Conservation (phyloP, 2,797 vertebrate species). For the Pseudochirops cupreus region DNA sequence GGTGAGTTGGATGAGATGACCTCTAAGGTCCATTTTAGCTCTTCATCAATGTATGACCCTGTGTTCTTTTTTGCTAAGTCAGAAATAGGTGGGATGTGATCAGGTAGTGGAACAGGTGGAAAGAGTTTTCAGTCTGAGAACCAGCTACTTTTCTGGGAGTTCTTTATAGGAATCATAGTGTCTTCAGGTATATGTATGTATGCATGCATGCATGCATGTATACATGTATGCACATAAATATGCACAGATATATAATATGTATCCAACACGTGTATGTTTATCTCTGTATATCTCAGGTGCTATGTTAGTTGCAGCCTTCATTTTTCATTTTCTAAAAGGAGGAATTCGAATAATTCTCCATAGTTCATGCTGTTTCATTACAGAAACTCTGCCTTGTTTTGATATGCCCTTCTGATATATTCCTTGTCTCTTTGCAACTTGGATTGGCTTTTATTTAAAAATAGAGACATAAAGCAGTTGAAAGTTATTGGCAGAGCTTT, state of each 20-base stretch:
- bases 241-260: too few species aligned
- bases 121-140: background rate
- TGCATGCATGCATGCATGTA: background rate
- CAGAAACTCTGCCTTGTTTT: background rate
- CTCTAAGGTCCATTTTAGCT: background rate
- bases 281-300: background rate
- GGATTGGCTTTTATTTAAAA: slow-evolving; percentile 46
- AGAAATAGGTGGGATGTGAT: background rate
- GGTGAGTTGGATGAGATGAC: background rate
- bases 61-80: background rate
- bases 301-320: background rate
- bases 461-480: slow-evolving; percentile 56
- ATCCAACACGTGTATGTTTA: too few species aligned
- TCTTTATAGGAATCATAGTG: background rate
- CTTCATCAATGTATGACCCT: background rate
- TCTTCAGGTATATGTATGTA: background rate
- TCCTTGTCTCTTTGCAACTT: slow-evolving; percentile 58
- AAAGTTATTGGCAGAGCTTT: slow-evolving; percentile 31
- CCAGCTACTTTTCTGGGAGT: background rate
- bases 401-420: slow-evolving; percentile 47
- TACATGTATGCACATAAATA: too few species aligned
- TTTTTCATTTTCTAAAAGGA: slow-evolving; percentile 45
- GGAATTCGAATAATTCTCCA: slow-evolving; percentile 25
- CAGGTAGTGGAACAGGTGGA: background rate
- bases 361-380: slow-evolving; percentile 41